Conservation (phyloP, 1,140 invertebrate species). For the Nylanderia fulva region DNA sequence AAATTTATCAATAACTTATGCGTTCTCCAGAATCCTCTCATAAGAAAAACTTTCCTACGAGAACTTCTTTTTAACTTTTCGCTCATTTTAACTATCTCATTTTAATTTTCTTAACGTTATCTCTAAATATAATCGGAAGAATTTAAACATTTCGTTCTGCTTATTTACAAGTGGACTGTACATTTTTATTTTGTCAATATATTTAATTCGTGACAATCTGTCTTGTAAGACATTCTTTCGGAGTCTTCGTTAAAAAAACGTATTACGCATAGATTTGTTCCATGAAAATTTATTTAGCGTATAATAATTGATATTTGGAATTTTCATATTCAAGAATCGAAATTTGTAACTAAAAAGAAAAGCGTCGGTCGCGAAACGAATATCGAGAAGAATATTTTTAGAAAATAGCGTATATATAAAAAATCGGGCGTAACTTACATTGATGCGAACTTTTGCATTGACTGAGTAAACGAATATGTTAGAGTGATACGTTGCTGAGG, state of each 20-base stretch:
- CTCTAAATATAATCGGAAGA: neutral
- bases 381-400: slow-evolving; percentile 24
- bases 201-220: slow-evolving; percentile 6
- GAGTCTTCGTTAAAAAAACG: neutral
- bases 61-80: neutral
- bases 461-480: slow-evolving; percentile 41
- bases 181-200: neutral
- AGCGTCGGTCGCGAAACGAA: neutral
- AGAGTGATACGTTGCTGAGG: neutral
- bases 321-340: neutral
- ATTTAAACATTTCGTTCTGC: neutral
- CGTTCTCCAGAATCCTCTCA: slow-evolving; percentile 46
- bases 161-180: neutral
- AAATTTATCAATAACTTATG: slow-evolving; percentile 61
- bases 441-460: slow-evolving; percentile 8
- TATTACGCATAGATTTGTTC: neutral
- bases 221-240: neutral
- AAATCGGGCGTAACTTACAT: neutral
- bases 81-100: neutral
- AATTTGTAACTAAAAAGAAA: neutral
- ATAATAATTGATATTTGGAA: neutral
- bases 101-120: neutral
- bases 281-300: neutral
- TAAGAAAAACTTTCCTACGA: slow-evolving; percentile 5
- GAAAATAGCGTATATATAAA: neutral